Conservation (phyloP, 1,140 invertebrate species). For the Euwallacea similis region DNA sequence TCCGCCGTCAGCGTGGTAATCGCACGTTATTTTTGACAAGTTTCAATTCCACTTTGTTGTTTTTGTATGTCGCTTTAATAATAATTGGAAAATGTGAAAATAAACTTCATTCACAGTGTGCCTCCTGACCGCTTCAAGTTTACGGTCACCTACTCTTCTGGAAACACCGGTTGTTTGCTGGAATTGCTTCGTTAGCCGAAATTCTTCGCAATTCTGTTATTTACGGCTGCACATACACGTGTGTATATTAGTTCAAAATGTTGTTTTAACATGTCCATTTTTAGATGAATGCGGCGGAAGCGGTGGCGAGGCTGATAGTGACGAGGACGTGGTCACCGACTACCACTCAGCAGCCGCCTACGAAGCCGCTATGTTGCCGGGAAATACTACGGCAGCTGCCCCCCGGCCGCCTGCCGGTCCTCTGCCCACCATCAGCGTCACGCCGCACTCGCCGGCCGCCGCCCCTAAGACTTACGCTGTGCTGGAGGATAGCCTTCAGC, state of each 20-base stretch:
- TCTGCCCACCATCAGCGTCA: constrained; percentile 80
- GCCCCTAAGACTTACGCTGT: constrained; percentile 65
- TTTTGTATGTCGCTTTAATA: too few relatives aligned
- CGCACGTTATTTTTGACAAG: too few relatives aligned
- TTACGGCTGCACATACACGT: not conserved
- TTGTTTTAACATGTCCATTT: not conserved
- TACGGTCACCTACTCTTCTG: not conserved
- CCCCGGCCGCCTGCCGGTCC: constrained; percentile 52
- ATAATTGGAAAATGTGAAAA: not conserved
- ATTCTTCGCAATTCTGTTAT: not conserved
- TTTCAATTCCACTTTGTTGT: too few relatives aligned
- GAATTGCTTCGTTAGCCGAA: not conserved
- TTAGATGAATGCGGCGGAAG: constrained; percentile 63
- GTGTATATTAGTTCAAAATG: not conserved
- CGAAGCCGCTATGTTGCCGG: constrained; percentile 45
- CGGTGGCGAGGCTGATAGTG: constrained; percentile 63
- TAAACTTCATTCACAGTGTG: not conserved
- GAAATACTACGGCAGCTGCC: constrained; percentile 41
- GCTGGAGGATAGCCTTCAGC: constrained; percentile 74
- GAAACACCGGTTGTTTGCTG: not conserved
- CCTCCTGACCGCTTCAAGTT: not conserved
- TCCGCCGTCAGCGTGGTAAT: too few relatives aligned
- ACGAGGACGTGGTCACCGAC: constrained; percentile 70
- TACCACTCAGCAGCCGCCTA: constrained; percentile 50
- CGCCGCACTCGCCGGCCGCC: constrained; percentile 81